phyloP scores from a whole-genome alignment of 2,113 vertebrate species.

The Serilophus lunatus region DNA sequence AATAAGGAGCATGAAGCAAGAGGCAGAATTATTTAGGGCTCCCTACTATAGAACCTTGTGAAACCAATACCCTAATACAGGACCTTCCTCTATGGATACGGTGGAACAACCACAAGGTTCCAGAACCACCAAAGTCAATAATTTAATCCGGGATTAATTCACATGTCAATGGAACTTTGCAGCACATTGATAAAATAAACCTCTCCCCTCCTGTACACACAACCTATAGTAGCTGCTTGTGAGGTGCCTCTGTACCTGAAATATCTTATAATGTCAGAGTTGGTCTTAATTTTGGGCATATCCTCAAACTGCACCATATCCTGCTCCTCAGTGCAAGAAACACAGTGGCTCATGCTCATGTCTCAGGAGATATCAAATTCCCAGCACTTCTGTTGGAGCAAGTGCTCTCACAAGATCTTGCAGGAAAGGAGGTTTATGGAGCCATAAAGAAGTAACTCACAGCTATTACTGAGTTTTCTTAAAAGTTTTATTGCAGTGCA shows the following conservation, averaged over 20 bases:
- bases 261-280: neutral
- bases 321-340: neutral
- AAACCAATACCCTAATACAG: neutral
- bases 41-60: neutral
- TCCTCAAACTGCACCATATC: neutral
- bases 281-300: neutral
- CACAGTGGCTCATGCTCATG: neutral
- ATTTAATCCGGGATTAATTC: neutral
- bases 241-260: neutral
- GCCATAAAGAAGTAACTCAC: neutral
- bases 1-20: neutral
- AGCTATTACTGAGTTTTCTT: neutral
- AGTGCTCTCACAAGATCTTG: neutral
- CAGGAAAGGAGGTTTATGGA: neutral
- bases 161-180: neutral
- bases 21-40: neutral
- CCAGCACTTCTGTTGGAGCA: neutral
- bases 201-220: neutral
- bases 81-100: neutral
- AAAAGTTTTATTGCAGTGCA: neutral
- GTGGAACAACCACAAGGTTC: neutral
- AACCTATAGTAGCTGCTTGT: neutral
- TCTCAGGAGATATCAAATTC: neutral
- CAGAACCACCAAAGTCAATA: neutral
- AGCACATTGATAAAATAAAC: neutral